Conservation (phyloP, 53 echinoderm and acorn worm species). For the Henricia sp. region DNA sequence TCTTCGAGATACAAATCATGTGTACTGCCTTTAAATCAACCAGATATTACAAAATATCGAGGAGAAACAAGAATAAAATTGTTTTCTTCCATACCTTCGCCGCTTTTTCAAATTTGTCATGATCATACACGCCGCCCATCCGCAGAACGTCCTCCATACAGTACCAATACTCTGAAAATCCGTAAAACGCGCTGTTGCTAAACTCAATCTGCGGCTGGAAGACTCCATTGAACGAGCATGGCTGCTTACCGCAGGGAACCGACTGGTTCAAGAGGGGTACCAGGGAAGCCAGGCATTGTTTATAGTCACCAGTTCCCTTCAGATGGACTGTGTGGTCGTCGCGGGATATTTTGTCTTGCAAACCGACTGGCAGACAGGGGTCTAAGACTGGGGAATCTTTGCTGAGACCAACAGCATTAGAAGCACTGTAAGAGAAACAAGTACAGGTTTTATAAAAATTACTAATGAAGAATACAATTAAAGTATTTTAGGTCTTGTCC, state of each 20-base stretch:
- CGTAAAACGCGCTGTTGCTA: constrained; percentile 92
- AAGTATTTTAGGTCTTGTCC: too few relatives aligned
- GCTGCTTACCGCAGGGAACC: constrained; percentile 84
- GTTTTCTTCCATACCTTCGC: constrained; percentile 74
- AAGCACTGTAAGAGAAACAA: constrained; percentile 32
- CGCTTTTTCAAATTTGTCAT: constrained; percentile 80
- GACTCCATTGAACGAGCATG: constrained; percentile 91
- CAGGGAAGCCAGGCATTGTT: constrained; percentile 75
- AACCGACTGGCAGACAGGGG: constrained; percentile 79
- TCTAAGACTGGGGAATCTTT: constrained; percentile 72
- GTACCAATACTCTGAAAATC: constrained; percentile 99
- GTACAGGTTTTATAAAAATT: too few relatives aligned
- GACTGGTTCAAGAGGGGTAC: constrained; percentile 74
- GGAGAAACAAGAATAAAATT: constrained; percentile 6
- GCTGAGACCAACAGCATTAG: constrained; percentile 36
- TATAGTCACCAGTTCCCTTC: constrained; percentile 84
- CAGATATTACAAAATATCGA: not conserved
- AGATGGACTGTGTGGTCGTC: constrained; percentile 67
- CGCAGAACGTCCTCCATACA: constrained; percentile 98
- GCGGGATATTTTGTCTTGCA: constrained; percentile 62
- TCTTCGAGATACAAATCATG: too few relatives aligned
- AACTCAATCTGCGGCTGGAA: constrained; percentile 90
- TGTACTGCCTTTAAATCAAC: too few relatives aligned
- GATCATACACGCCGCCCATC: constrained; percentile 92
- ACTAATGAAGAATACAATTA: too few relatives aligned